These are phyloP conservation scores for Ciconia boyciana DNA, from an alignment of 2,113 vertebrate species.

Conservation along the genomic window DNA sequence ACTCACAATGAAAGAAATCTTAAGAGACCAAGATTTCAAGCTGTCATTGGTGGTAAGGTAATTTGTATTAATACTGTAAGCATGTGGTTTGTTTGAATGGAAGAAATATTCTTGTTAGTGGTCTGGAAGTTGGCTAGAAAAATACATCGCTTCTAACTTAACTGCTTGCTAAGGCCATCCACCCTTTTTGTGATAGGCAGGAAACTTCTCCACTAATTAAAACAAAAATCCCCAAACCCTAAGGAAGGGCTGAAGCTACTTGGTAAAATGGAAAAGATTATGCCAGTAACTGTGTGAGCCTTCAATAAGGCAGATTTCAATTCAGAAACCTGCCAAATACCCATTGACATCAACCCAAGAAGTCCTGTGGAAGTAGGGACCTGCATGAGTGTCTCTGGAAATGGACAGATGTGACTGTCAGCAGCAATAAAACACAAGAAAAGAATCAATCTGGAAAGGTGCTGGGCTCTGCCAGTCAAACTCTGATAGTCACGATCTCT, in stretches of 20 bases:
- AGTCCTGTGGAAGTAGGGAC: background rate
- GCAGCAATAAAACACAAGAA: background rate
- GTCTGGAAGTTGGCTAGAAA: background rate
- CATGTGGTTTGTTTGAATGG: background rate
- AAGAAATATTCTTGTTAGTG: background rate
- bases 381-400: background rate
- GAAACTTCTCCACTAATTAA: background rate
- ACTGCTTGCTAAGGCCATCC: background rate
- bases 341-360: background rate
- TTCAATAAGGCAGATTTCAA: background rate
- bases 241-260: background rate
- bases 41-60: background rate
- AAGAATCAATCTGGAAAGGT: background rate
- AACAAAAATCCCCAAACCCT: background rate
- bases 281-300: background rate
- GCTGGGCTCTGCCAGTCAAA: background rate
- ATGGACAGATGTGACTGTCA: background rate
- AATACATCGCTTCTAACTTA: background rate
- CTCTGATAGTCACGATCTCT: background rate
- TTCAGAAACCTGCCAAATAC: background rate
- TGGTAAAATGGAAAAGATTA: background rate
- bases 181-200: background rate
- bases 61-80: background rate
- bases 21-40: conserved; percentile 4
- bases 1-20: conserved; percentile 38